Base-by-base conservation (phyloP, 2,113 vertebrate species). In the Hyla sarda region DNA sequence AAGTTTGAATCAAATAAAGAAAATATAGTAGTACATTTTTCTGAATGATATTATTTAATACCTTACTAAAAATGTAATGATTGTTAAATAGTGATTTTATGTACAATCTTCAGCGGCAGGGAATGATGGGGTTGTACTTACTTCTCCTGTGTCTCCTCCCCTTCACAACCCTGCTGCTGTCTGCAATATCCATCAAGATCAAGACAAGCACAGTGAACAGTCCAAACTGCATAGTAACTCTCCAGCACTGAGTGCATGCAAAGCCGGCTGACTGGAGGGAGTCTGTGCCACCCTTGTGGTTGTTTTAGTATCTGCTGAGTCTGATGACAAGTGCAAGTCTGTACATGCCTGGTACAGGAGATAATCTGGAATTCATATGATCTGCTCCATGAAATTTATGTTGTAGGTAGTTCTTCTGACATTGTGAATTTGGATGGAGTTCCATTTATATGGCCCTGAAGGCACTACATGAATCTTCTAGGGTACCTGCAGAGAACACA, bases 161-260 rank as follows among this genome's bases (percentile, higher is more conserved):
- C 93, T 96, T 97, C 92, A 92, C 92, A 87, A 94, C 93, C 90
- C 94, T 96, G 92, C 93, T 93, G 93, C 94, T 94, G 83, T 95
- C 92, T 41, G 93, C 88, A 87, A 97, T 94, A 94, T 96, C 96
- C 93, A 96, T 95, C 88, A 94, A 96, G 95, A 96, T 96, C 91
- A 99, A 96, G 93, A 97, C 96, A 94, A 99, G 90, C 96, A 96
- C 95, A 95, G 96, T 94, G 88, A 91, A 94, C 93, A 97, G 91
- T 96, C 97, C 96, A 95, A 97, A 96, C 96, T 95, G 96, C 97
- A 99, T 99, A 98, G 96, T 99, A 96, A 93, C 94, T 94, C 88
- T 93, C 92, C 93, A 94, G 96, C 93, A 90, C 92, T 90, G 92
- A 93, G 93, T 93, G 92, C 95, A 90, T 89, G 88, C 81, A 92